Evolutionary conservation across 35 echinoderm and acorn worm species (phyloP), one percentile per base, ranked within the genome.

Genomic region (Hemicentrotus pulcherrimus): DNA sequence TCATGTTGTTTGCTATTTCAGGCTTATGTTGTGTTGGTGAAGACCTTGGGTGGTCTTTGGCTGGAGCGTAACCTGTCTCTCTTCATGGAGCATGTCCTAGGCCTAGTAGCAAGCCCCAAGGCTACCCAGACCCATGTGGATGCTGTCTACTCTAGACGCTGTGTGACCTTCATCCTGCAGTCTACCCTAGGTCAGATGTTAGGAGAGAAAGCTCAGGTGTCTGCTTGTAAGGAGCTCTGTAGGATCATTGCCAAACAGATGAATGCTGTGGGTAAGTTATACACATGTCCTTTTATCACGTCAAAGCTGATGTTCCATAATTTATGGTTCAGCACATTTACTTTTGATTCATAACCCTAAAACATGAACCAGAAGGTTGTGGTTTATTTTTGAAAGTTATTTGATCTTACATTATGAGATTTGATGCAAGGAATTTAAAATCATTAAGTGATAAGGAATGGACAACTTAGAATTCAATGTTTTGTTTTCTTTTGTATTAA

Each of bases 141-240:
- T 94, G 98, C 98, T 30, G 98, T 99, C 16, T 99, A 99, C 55
- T 96, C 97, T 88, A 47, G 98, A 24, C 91, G 97, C 46, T 99
- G 98, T 86, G 97, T 99, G 46, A 96, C 97, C 48, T 99, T 99
- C 65, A 99, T 99, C 96, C 88, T 99, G 13, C 94, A 97, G 65
- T 96, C 96, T 3, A 94, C 97, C 30, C 88, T 99, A 6, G 98
- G 98, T 19, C 96, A 95, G 46, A 99, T 99, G 98, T 71, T 98
- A 0, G 98, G 98, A 70, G 98, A 99, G 95, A 99, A 97, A 88
- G 98, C 98, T 0, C 98, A 99, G 32, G 96, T 97, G 89, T 99
- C 98, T 12, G 95, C 97, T 47, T 96, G 97, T 31, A 99, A 97
- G 86, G 96, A 97, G 59, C 86, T 99, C 30, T 99, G 98, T 89